A percentile compares a stretch with the other conserved stretches of the same genome.
These are phyloP conservation scores for Copidosoma aretas DNA, from an alignment of 2,888 invertebrate species.

Conservation along the genomic window DNA sequence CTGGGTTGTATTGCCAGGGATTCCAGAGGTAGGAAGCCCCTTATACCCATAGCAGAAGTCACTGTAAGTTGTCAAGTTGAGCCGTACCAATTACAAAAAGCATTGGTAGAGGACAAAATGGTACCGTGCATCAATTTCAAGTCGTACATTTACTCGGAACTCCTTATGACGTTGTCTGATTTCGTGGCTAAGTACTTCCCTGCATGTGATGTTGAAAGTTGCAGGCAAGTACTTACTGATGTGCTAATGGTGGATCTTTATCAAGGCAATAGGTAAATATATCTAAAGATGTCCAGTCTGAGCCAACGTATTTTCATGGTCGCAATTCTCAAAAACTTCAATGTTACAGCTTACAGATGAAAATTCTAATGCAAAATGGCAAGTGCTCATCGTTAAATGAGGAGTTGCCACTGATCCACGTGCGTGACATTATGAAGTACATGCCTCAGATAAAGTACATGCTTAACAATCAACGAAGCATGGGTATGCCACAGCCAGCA, in stretches of 20 bases:
- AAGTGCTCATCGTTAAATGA: slow-evolving; percentile 76
- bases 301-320: not conserved
- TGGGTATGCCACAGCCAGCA: slow-evolving; percentile 53
- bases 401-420: slow-evolving; percentile 79
- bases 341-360: slow-evolving; percentile 72
- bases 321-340: not conserved
- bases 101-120: slow-evolving; percentile 79
- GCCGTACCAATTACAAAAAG: slow-evolving; percentile 73
- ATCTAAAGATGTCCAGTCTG: not conserved
- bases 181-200: slow-evolving; percentile 83
- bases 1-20: slow-evolving; percentile 48
- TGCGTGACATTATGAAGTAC: slow-evolving; percentile 81
- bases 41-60: slow-evolving; percentile 75
- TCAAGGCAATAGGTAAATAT: slow-evolving; percentile 81
- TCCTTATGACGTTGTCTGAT: slow-evolving; percentile 83
- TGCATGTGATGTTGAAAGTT: slow-evolving; percentile 74
- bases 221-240: slow-evolving; percentile 78
- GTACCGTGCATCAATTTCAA: slow-evolving; percentile 88
- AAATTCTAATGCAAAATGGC: slow-evolving; percentile 77
- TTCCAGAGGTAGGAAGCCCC: slow-evolving; percentile 65
- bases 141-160: slow-evolving; percentile 81
- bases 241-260: slow-evolving; percentile 81
- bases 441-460: slow-evolving; percentile 90
- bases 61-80: slow-evolving; percentile 64
- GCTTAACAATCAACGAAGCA: slow-evolving; percentile 67